phyloP scores from a whole-genome alignment of 2,113 vertebrate species.

The Lophotis ruficrista region DNA sequence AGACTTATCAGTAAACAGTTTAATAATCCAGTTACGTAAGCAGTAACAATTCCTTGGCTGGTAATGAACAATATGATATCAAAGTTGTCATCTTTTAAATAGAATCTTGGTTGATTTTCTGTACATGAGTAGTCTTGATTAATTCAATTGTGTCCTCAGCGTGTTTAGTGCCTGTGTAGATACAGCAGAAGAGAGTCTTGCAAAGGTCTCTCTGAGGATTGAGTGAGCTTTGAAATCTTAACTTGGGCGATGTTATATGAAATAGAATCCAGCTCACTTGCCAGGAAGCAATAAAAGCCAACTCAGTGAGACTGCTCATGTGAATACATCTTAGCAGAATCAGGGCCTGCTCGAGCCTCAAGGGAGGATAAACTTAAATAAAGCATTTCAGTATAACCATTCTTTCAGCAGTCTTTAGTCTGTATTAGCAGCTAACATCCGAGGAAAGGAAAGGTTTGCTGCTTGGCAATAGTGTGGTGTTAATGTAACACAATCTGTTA shows the following conservation, averaged over 20 bases:
- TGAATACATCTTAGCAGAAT: conserved; percentile 44
- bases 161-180: conserved; percentile 7
- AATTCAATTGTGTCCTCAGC: conserved; percentile 21
- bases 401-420: conserved; percentile 37
- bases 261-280: conserved; percentile 46
- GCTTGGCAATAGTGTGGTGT: conserved; percentile 61
- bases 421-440: conserved; percentile 65
- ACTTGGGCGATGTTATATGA: conserved; percentile 20
- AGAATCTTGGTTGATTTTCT: conserved; percentile 15
- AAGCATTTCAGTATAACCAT: conserved; percentile 50
- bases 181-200: not conserved
- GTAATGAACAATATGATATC: conserved; percentile 41
- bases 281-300: conserved; percentile 56
- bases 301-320: conserved; percentile 16
- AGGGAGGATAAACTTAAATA: conserved; percentile 57
- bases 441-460: conserved; percentile 61
- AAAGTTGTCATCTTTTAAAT: conserved; percentile 38
- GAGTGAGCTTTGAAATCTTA: conserved; percentile 51
- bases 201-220: conserved; percentile 32
- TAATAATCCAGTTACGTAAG: conserved; percentile 6
- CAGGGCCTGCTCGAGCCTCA: not conserved
- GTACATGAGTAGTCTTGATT: not conserved
- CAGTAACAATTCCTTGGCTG: conserved; percentile 16
- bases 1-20: conserved; percentile 20
- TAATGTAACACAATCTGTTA: conserved; percentile 72